Evolutionary conservation across 2,797 vertebrate species (phyloP), one percentile per base, ranked within the genome.

Genomic region (Acipenser oxyrinchus): DNA sequence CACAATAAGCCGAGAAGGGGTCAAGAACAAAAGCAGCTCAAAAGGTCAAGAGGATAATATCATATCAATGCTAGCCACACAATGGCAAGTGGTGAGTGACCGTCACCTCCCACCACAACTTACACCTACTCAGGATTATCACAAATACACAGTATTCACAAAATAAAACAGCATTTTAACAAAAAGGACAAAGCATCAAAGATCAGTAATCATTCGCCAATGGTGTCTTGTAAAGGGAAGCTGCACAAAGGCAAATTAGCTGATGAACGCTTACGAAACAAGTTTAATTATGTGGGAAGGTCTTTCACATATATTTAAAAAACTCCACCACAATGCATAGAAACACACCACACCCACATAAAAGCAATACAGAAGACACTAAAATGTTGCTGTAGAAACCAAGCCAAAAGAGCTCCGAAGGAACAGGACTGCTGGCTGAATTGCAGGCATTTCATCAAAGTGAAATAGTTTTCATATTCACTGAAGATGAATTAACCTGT

Each of bases 41-140:
- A 71, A 18, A 53, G 75, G 75, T 68, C 71, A 18, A 50, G 73
- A 77, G 76, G 73, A 82, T 86, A 85, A 85, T 85, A 82, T 79
- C 70, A 63, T 7, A 80, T 86, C 82, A 86, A 86, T 85, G 78
- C 67, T 77, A 71, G 68, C 2, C 52, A 68, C 69, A 84, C 84
- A 86, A 82, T 79, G 74, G 78, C 77, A 69, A 66, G 71, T 76
- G 75, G 80, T 60, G 74, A 79, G 77, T 81, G 78, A 80, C 79
- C 76, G 71, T 82, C 75, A 75, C 77, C 79, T 78, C 81, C 81
- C 52, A 75, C 64, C 74, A 72, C 75, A 76, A 76, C 79, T 82
- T 78, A 68, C 71, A 80, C 75, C 81, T 81, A 82, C 82, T 82
- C 81, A 5, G 37, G 37, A 37, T 5, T 37, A 18, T 37, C 62